Evolutionary conservation across 2,888 invertebrate species (phyloP).

Genomic region (Seladonia tumulorum): DNA sequence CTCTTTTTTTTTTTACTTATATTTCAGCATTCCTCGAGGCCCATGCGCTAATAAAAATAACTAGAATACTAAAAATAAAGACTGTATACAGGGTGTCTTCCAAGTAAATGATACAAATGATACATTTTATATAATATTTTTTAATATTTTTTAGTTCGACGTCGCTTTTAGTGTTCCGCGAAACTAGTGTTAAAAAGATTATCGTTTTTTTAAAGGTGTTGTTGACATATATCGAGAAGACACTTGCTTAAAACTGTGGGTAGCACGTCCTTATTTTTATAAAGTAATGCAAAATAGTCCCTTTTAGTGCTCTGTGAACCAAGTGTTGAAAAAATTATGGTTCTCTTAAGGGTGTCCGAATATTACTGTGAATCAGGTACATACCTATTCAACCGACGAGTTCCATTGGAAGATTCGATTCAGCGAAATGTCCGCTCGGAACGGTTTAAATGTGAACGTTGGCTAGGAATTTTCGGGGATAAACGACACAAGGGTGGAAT

Average conservation of each 20-base stretch:
- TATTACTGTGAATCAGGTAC: not conserved
- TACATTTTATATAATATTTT: not conserved
- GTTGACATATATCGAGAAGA: too few relatives aligned
- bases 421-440: not conserved
- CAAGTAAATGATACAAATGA: too few relatives aligned
- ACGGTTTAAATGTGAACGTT: constrained; percentile 23
- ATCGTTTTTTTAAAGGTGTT: too few relatives aligned
- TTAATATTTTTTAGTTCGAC: too few relatives aligned
- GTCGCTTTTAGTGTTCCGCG: too few relatives aligned
- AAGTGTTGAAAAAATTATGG: too few relatives aligned
- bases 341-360: not conserved
- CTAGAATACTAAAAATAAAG: not conserved
- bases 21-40: not conserved
- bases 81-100: too few relatives aligned
- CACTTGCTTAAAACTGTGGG: too few relatives aligned
- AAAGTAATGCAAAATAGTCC: too few relatives aligned
- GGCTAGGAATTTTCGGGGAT: not conserved
- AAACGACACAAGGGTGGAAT: not conserved
- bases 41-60: not conserved
- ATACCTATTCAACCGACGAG: not conserved
- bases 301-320: too few relatives aligned
- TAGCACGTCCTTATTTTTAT: too few relatives aligned
- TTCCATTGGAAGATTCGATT: not conserved
- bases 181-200: too few relatives aligned
- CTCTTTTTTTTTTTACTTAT: not conserved